These are phyloP conservation scores for Sebastes trivittatus DNA, from an alignment of 2,797 vertebrate species.

Conservation along the genomic window DNA sequence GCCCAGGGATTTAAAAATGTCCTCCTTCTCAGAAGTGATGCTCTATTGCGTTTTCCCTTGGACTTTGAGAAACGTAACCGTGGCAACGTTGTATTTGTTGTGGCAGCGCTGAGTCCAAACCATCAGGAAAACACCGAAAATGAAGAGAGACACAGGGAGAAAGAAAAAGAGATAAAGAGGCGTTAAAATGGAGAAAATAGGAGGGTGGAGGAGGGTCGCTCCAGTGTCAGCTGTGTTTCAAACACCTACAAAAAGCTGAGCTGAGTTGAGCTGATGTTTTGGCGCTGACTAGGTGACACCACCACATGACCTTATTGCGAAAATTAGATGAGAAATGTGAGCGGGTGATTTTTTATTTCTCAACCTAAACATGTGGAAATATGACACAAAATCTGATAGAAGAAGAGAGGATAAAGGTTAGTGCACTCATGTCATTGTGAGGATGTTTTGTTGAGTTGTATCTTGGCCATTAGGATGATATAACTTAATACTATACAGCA, in stretches of 20 bases:
- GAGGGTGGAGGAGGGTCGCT: slow-evolving; percentile 12
- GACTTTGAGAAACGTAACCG: slow-evolving; percentile 40
- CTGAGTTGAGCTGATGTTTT: not conserved
- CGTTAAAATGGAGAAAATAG: slow-evolving; percentile 1
- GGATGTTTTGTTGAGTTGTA: not conserved
- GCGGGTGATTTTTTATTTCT: not conserved
- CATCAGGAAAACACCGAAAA: slow-evolving; percentile 18
- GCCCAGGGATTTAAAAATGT: slow-evolving; percentile 19
- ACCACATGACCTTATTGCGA: not conserved
- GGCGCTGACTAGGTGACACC: not conserved
- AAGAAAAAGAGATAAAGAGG: slow-evolving; percentile 20
- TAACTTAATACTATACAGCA: not conserved
- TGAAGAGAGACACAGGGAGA: not conserved
- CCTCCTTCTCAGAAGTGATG: slow-evolving; percentile 59
- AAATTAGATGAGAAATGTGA: not conserved
- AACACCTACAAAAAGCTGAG: slow-evolving; percentile 24
- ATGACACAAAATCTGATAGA: not conserved
- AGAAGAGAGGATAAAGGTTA: not conserved
- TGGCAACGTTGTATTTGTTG: slow-evolving; percentile 69
- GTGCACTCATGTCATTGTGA: not conserved
- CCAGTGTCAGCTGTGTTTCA: slow-evolving; percentile 15
- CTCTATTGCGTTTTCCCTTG: slow-evolving; percentile 27
- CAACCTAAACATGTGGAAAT: not conserved
- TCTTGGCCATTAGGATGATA: not conserved
- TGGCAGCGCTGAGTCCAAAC: slow-evolving; percentile 35